phyloP scores from a whole-genome alignment of 2,888 invertebrate species.

The Elmis aenea region DNA sequence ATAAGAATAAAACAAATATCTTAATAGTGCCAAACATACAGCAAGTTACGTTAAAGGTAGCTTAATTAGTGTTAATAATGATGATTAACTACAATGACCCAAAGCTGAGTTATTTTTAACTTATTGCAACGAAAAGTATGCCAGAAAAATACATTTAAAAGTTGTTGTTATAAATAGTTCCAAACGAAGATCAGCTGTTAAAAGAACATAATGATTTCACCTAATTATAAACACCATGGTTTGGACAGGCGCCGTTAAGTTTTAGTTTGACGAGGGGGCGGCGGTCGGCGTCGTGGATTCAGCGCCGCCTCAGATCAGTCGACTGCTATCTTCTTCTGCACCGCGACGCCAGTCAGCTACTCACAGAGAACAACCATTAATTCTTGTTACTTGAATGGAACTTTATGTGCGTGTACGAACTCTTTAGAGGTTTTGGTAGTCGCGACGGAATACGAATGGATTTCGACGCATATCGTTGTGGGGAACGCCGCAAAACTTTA shows the following conservation, averaged over 20 bases:
- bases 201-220: too few species aligned
- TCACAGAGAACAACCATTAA: conserved; percentile 14
- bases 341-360: conserved; percentile 18
- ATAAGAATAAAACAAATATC: too few species aligned
- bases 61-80: too few species aligned
- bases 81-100: too few species aligned
- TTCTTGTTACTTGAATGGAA: conserved; percentile 14
- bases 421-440: neutral
- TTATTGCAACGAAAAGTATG: too few species aligned
- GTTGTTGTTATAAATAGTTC: too few species aligned
- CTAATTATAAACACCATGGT: conserved; percentile 19
- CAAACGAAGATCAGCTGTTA: too few species aligned
- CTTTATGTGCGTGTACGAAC: conserved; percentile 16
- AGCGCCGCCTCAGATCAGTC: conserved; percentile 23
- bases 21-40: too few species aligned
- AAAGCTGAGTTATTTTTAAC: too few species aligned
- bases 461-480: neutral
- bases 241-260: conserved; percentile 30
- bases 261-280: conserved; percentile 24
- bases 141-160: too few species aligned
- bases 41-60: too few species aligned
- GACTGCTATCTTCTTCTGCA: conserved; percentile 21
- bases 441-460: neutral
- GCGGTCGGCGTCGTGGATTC: conserved; percentile 26
- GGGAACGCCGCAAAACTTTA: neutral